Percentiles rank a stretch among this genome's conserved stretches.
These are phyloP conservation scores for Bubalus kerabau DNA, from an alignment of 2,113 vertebrate species.

Conservation along the genomic window DNA sequence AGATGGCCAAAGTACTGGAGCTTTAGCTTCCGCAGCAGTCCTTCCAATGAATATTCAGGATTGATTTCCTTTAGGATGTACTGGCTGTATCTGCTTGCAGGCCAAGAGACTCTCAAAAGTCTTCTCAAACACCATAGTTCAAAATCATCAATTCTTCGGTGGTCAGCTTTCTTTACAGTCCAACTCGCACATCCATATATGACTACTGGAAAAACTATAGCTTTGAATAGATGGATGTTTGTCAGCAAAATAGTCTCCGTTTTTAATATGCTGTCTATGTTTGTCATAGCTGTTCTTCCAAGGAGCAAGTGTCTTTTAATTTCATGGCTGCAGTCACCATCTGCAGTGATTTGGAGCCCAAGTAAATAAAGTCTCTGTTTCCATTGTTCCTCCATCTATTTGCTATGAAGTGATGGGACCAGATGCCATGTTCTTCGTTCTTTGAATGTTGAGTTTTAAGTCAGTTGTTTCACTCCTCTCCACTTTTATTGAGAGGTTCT, in stretches of 20 bases:
- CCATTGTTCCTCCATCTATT: not conserved
- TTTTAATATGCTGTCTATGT: not conserved
- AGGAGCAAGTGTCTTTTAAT: not conserved
- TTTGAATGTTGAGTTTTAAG: not conserved
- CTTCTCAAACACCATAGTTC: not conserved
- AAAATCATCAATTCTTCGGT: not conserved
- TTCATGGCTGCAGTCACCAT: not conserved
- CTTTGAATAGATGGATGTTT: not conserved
- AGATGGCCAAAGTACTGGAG: not conserved
- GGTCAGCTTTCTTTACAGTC: not conserved
- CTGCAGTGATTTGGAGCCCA: not conserved
- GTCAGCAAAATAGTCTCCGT: not conserved
- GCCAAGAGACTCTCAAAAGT: not conserved
- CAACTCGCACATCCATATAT: not conserved
- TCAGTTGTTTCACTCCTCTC: not conserved
- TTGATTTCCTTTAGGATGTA: not conserved
- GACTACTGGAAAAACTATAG: not conserved
- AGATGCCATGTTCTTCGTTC: rapidly evolving
- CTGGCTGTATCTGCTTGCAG: not conserved
- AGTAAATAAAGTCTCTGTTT: not conserved
- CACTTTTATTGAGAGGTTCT: rapidly evolving
- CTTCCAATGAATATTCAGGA: not conserved
- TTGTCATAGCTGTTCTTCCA: not conserved
- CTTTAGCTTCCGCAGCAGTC: not conserved
- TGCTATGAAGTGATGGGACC: not conserved